Conservation (phyloP, 2,113 vertebrate species). For the Fulica atra region DNA sequence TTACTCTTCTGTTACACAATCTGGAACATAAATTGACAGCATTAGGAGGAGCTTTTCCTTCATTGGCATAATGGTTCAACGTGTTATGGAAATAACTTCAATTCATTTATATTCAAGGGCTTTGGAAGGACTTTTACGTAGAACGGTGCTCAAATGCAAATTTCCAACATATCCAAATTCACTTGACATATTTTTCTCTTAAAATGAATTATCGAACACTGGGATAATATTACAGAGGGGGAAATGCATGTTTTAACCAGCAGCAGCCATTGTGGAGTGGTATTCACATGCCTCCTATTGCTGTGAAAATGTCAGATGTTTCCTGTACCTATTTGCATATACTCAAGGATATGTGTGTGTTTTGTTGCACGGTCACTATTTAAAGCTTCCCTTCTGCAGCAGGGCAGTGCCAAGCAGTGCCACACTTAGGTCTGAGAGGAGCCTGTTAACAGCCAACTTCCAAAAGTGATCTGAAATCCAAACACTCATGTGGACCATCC, state of each 20-base stretch:
- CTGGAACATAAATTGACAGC: conserved; percentile 36
- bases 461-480: neutral
- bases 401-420: neutral
- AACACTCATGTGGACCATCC: fast-evolving
- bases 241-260: conserved; percentile 24
- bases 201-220: conserved; percentile 30
- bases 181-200: conserved; percentile 50
- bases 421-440: neutral
- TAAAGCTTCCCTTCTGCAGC: neutral
- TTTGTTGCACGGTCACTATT: neutral
- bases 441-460: neutral
- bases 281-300: neutral
- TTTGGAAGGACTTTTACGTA: conserved; percentile 48
- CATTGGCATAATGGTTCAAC: conserved; percentile 6
- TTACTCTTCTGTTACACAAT: conserved; percentile 14
- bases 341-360: neutral
- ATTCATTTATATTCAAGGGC: conserved; percentile 56
- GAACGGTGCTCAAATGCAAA: conserved; percentile 39
- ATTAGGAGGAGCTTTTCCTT: conserved; percentile 44
- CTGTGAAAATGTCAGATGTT: neutral
- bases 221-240: neutral
- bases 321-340: conserved; percentile 18
- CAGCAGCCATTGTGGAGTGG: neutral
- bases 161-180: conserved; percentile 36
- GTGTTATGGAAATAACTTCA: conserved; percentile 26